Percentiles rank a stretch among this genome's conserved stretches.
Evolutionary conservation across 2,113 vertebrate species (phyloP).

Genomic region (Rafetus swinhoei): DNA sequence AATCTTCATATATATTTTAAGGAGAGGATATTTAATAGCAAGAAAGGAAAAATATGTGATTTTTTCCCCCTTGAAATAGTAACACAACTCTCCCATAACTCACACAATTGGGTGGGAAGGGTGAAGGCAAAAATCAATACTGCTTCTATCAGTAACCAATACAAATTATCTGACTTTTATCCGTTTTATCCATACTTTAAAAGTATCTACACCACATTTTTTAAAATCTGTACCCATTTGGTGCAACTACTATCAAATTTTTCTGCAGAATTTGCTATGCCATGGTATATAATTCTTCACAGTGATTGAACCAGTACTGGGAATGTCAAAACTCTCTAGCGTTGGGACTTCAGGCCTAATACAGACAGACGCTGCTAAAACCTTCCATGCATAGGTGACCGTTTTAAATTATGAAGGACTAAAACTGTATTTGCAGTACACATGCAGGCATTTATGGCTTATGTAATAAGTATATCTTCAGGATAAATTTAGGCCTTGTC

Average conservation of each 20-base stretch:
- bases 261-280: background rate
- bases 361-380: background rate
- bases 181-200: fast-evolving
- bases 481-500: background rate
- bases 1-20: too few species aligned
- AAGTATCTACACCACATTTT: background rate
- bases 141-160: background rate
- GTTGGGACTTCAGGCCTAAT: background rate
- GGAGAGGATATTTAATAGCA: too few species aligned
- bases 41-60: slow-evolving; percentile 36
- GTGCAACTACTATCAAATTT: background rate
- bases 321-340: background rate
- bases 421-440: background rate
- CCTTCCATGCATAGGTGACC: background rate
- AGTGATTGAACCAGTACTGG: background rate
- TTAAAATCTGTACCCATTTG: background rate
- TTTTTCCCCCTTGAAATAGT: slow-evolving; percentile 60
- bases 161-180: fast-evolving
- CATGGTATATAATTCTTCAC: background rate
- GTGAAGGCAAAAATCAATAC: background rate
- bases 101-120: background rate
- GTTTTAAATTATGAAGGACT: background rate
- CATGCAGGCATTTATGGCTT: background rate
- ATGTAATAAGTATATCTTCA: background rate
- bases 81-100: slow-evolving; percentile 51